Percentiles rank a stretch among this genome's conserved stretches.
phyloP scores from a whole-genome alignment of 2,113 vertebrate genomes.

The Pagrus major region DNA sequence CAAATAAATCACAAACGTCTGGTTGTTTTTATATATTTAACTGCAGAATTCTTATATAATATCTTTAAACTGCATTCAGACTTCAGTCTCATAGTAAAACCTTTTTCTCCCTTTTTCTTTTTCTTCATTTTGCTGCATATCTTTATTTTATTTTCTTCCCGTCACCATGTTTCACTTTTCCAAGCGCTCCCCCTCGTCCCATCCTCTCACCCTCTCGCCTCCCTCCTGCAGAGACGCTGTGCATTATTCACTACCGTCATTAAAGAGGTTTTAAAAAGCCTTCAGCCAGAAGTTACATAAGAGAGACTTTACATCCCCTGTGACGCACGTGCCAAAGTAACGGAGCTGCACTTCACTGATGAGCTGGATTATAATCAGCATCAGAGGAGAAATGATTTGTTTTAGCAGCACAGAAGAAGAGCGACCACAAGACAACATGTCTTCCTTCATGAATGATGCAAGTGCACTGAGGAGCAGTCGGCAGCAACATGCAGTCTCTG shows the following conservation, averaged over 20 bases:
- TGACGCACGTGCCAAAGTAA: not conserved
- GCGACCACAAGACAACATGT: not conserved
- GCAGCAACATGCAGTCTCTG: not conserved
- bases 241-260: slow-evolving; percentile 43
- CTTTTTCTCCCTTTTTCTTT: too few relatives aligned
- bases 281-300: slow-evolving; percentile 24
- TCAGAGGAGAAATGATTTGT: not conserved
- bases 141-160: too few relatives aligned
- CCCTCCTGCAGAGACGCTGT: not conserved
- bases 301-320: slow-evolving; percentile 1
- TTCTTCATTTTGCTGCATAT: too few relatives aligned
- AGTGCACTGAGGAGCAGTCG: not conserved
- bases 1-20: too few relatives aligned
- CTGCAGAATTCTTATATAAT: too few relatives aligned
- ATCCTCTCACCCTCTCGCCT: not conserved
- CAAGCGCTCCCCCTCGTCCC: not conserved
- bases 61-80: too few relatives aligned
- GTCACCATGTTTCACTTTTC: too few relatives aligned
- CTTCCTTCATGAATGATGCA: slow-evolving; percentile 14
- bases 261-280: slow-evolving; percentile 36
- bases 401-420: not conserved
- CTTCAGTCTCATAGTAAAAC: too few relatives aligned
- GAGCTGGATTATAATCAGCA: not conserved
- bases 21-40: too few relatives aligned
- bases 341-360: not conserved